These are phyloP conservation scores for Tetrao urogallus DNA, from an alignment of 2,113 vertebrate genomes.

Conservation along the genomic window DNA sequence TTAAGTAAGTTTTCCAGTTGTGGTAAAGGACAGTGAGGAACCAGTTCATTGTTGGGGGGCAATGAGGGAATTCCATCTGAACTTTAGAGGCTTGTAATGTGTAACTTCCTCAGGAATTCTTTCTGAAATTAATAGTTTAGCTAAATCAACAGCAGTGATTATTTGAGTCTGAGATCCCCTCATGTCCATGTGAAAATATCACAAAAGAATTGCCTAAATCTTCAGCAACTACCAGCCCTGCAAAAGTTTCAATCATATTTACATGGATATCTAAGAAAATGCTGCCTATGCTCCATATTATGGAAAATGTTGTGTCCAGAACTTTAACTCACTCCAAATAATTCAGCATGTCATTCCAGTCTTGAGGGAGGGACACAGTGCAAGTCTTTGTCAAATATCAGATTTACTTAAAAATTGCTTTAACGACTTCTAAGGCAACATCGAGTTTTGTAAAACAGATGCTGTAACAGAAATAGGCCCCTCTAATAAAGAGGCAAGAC, in stretches of 20 bases:
- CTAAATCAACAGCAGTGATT: not conserved
- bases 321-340: conserved; percentile 3
- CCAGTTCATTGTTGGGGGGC: not conserved
- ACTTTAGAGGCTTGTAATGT: not conserved
- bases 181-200: not conserved
- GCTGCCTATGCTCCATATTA: not conserved
- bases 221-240: not conserved
- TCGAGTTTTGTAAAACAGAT: not conserved
- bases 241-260: not conserved
- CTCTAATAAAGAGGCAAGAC: not conserved
- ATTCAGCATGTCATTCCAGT: not conserved
- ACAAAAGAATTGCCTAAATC: not conserved
- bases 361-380: not conserved
- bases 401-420: conserved; percentile 36
- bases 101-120: not conserved
- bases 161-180: not conserved
- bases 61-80: not conserved
- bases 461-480: not conserved
- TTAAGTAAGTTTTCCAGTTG: not conserved
- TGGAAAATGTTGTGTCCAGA: conserved; percentile 14
- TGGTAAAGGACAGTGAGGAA: not conserved
- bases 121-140: not conserved
- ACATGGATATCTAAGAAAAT: not conserved
- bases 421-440: not conserved
- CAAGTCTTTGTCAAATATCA: conserved; percentile 39